Evolutionary conservation across 2,888 invertebrate genomes (phyloP).

Genomic region (Cylindroiulus punctatus): DNA sequence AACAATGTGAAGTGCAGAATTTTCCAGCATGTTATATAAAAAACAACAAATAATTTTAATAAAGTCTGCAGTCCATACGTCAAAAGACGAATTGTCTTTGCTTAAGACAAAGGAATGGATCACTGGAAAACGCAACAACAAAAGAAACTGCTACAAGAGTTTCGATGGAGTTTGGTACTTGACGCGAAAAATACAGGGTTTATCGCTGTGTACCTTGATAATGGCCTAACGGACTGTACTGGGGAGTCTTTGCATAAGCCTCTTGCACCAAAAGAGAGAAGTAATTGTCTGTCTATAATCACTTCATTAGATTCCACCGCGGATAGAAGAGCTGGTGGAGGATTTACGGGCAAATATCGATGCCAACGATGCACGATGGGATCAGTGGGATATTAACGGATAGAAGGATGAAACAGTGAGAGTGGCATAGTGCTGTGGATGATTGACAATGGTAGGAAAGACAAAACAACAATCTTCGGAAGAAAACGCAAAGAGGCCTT

Average conservation of each 20-base stretch:
- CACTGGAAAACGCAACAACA: not conserved
- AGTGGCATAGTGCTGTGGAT: not conserved
- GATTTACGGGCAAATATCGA: slow-evolving; percentile 52
- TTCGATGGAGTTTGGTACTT: slow-evolving; percentile 4
- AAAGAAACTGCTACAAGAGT: not conserved
- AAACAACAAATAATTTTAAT: too few relatives aligned
- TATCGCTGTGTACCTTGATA: slow-evolving; percentile 39
- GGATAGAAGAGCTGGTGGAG: slow-evolving; percentile 51
- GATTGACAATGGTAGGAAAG: not conserved
- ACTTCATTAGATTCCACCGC: slow-evolving; percentile 56
- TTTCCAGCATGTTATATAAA: too few relatives aligned
- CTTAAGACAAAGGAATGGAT: not conserved
- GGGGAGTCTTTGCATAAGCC: slow-evolving; percentile 30
- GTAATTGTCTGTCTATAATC: slow-evolving; percentile 57
- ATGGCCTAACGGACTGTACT: slow-evolving; percentile 36
- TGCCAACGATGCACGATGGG: slow-evolving; percentile 50
- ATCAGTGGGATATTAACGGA: slow-evolving; percentile 49
- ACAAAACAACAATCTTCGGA: not conserved
- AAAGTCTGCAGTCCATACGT: not conserved
- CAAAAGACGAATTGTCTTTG: too few relatives aligned
- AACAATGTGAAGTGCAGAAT: too few relatives aligned
- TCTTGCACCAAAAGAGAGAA: slow-evolving; percentile 51
- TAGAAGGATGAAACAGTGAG: slow-evolving; percentile 7
- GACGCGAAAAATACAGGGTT: not conserved
- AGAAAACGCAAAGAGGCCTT: not conserved